Conservation (phyloP, 2,113 vertebrate species). For the Calypte anna region DNA sequence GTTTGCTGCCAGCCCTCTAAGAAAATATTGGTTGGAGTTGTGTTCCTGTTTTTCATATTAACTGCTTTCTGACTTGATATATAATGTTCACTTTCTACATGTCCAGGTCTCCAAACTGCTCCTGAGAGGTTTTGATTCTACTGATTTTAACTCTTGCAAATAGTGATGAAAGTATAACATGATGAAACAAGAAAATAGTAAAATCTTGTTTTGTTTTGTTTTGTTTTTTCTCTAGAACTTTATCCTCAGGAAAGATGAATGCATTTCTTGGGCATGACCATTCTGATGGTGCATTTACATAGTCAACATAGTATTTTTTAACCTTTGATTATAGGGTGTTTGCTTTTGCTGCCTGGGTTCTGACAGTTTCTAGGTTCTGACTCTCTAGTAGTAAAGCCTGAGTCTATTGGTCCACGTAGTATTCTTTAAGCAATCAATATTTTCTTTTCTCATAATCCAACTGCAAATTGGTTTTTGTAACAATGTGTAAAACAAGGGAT, state of each 20-base stretch:
- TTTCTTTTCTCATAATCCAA: too few species aligned
- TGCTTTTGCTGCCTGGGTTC: not conserved
- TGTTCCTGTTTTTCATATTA: conserved; percentile 62
- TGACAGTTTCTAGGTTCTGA: not conserved
- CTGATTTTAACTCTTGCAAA: conserved; percentile 7
- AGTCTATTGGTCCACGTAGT: not conserved
- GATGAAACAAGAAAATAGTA: not conserved
- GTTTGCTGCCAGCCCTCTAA: conserved; percentile 46
- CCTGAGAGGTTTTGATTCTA: conserved; percentile 5
- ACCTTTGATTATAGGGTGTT: not conserved
- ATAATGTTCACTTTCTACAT: not conserved
- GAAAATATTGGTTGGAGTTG: conserved; percentile 56
- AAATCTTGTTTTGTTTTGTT: not conserved
- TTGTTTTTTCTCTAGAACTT: not conserved
- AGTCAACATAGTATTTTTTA: not conserved
- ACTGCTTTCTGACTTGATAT: conserved; percentile 50
- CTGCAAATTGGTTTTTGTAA: not conserved
- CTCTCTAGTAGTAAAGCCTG: not conserved
- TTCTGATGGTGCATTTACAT: not conserved
- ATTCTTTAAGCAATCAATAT: not conserved
- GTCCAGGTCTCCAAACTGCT: not conserved
- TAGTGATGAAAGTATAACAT: not conserved
- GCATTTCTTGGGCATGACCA: not conserved
- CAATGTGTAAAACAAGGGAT: not conserved
- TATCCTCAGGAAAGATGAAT: not conserved